phyloP scores from a whole-genome alignment of 2,888 invertebrate genomes.

The Oscheius sp. region DNA sequence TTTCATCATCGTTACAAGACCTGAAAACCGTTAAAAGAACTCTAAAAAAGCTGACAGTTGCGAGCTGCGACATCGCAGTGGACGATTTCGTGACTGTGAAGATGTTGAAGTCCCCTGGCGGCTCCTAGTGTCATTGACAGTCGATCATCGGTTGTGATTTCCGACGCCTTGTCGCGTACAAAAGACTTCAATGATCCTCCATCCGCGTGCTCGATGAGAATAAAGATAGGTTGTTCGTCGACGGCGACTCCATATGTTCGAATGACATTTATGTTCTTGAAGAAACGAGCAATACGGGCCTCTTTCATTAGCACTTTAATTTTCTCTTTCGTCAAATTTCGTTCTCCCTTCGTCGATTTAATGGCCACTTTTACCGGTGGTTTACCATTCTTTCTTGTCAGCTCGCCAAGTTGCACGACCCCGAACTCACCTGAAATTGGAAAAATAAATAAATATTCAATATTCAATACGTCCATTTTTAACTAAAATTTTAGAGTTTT shows the following conservation, averaged over 20 bases:
- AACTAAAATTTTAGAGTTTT: too few species aligned
- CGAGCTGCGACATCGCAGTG: slow-evolving; percentile 25
- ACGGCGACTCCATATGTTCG: slow-evolving; percentile 21
- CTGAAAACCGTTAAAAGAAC: too few species aligned
- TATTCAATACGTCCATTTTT: too few species aligned
- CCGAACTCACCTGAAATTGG: slow-evolving; percentile 42
- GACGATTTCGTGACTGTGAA: not conserved
- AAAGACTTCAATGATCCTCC: slow-evolving; percentile 7
- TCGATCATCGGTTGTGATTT: not conserved
- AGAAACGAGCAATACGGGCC: slow-evolving; percentile 10
- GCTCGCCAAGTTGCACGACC: slow-evolving; percentile 35
- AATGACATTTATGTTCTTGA: slow-evolving; percentile 19
- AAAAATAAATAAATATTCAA: too few species aligned
- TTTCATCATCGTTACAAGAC: not conserved
- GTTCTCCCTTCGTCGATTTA: slow-evolving; percentile 19
- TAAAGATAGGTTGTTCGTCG: slow-evolving; percentile 17
- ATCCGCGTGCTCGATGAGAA: slow-evolving; percentile 13
- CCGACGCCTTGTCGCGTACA: not conserved
- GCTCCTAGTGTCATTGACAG: slow-evolving; percentile 18
- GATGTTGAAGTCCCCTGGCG: slow-evolving; percentile 9
- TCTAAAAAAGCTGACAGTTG: too few species aligned
- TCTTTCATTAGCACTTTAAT: slow-evolving; percentile 26
- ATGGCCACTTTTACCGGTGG: slow-evolving; percentile 35
- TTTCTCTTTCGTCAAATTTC: slow-evolving; percentile 7
- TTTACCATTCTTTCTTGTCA: slow-evolving; percentile 22